Conservation (phyloP, 2,888 invertebrate genomes). For the Drosophila anomelani region DNA sequence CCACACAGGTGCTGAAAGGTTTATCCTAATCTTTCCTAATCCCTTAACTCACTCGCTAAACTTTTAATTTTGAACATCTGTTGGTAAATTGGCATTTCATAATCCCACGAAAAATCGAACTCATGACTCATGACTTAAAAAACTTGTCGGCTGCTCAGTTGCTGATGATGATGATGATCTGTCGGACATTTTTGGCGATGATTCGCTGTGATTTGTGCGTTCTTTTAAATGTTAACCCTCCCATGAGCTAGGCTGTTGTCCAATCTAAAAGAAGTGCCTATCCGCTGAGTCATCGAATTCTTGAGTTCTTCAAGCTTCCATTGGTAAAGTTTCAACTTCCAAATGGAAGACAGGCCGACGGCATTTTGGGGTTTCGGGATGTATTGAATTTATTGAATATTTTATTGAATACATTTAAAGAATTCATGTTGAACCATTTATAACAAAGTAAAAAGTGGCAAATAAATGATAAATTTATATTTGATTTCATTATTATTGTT, state of each 20-base stretch:
- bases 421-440: neutral
- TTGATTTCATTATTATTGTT: neutral
- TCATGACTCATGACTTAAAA: slow-evolving; percentile 23
- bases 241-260: slow-evolving; percentile 19
- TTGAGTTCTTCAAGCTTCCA: neutral
- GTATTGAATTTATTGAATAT: neutral
- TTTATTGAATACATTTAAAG: neutral
- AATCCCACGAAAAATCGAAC: slow-evolving; percentile 21
- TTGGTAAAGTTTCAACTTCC: neutral
- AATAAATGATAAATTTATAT: neutral
- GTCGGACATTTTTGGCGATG: slow-evolving; percentile 40
- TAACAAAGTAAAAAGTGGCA: neutral
- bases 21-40: neutral
- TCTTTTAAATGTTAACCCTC: slow-evolving; percentile 26
- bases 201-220: slow-evolving; percentile 45
- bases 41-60: neutral
- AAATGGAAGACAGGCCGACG: slow-evolving; percentile 21
- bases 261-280: slow-evolving; percentile 10
- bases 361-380: neutral
- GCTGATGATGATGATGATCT: slow-evolving; percentile 19
- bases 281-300: slow-evolving; percentile 28
- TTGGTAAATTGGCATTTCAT: slow-evolving; percentile 35
- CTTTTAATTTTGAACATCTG: slow-evolving; percentile 17
- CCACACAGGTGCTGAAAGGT: neutral
- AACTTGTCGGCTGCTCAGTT: slow-evolving; percentile 21